Conservation (phyloP, 2,797 vertebrate species). For the Fistularia commersonii region DNA sequence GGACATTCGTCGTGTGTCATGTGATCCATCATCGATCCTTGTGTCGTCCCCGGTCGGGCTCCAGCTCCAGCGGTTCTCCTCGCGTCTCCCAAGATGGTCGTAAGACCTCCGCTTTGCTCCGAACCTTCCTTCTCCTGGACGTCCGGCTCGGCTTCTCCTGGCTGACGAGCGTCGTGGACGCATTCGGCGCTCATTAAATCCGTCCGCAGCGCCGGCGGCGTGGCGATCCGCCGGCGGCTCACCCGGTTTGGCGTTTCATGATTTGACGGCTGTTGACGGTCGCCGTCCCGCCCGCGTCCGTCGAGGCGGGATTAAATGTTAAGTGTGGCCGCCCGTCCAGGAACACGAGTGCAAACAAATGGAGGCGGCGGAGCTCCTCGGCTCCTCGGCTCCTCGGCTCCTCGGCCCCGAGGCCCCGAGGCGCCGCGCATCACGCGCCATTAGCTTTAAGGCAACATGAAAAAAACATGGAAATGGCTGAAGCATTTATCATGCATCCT, state of each 20-base stretch:
- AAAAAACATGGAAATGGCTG: constrained; percentile 55
- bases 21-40: constrained; percentile 62
- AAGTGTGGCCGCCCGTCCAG: constrained; percentile 47
- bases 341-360: constrained; percentile 63
- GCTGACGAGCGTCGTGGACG: constrained; percentile 41
- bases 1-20: constrained; percentile 63
- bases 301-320: constrained; percentile 67
- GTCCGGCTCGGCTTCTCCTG: constrained; percentile 32
- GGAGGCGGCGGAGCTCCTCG: constrained; percentile 23
- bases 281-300: constrained; percentile 56
- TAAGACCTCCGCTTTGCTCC: constrained; percentile 50
- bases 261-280: constrained; percentile 3
- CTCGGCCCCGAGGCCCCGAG: constrained; percentile 5
- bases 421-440: constrained; percentile 12
- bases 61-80: constrained; percentile 33
- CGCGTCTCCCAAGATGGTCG: constrained; percentile 41
- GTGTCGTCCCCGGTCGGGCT: constrained; percentile 47
- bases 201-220: constrained; percentile 30
- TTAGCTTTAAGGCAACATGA: constrained; percentile 44
- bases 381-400: no score
- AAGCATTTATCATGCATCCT: constrained; percentile 53
- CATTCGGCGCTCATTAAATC: constrained; percentile 62
- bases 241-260: constrained; percentile 19
- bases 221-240: constrained; percentile 40
- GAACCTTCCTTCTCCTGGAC: constrained; percentile 39